Base-by-base conservation (phyloP, 2,113 vertebrate species). In the Coracopsis vasa region DNA sequence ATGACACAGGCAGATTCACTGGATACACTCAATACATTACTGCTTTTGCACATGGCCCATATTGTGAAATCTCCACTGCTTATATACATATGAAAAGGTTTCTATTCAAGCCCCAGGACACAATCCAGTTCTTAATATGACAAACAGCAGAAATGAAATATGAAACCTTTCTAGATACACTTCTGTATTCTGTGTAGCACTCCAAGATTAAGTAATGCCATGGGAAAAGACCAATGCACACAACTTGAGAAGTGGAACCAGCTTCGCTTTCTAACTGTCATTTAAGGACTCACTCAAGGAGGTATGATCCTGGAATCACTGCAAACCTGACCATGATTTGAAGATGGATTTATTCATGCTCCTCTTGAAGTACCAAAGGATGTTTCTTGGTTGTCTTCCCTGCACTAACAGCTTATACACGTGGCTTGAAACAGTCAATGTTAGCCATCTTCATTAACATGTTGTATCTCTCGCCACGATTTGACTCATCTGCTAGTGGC, bases 161-260 rank as follows among this genome's bases (percentile, higher is more conserved):
- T 0, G 25, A 94, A 94, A 83, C 77, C 48, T 75, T 95, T 92
- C 65, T 73, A 84, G 94, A 53, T 13, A 31, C 54, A 42, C 78
- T 93, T 90, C 13, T 58, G 56, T 4, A 8, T 10, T 78, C 95
- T 92, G 50, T 14, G 0, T 39, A 94, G 83, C 0, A 0, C 3
- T 10, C 75, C 11, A 7, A 31, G 71, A 17, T 39, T 51, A 13
- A 75, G 62, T 70, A 97, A 80, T 19, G 7, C 23, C 15, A 2
- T 10, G 56, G 87, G 31, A 92, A 89, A 69, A 23, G 82, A 75
- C 20, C 70, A 73, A 53, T 4, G 47, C 37, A 37, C 39, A 13
- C 1, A 42, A 80, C 69, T 17, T 20, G 65, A 61, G 39, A 79
- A 75, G 47, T 24, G 33, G 51, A 42, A 94, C 41, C 37, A 71